phyloP scores from a whole-genome alignment of 1,140 invertebrate species.

The Temnothorax curvispinosus region DNA sequence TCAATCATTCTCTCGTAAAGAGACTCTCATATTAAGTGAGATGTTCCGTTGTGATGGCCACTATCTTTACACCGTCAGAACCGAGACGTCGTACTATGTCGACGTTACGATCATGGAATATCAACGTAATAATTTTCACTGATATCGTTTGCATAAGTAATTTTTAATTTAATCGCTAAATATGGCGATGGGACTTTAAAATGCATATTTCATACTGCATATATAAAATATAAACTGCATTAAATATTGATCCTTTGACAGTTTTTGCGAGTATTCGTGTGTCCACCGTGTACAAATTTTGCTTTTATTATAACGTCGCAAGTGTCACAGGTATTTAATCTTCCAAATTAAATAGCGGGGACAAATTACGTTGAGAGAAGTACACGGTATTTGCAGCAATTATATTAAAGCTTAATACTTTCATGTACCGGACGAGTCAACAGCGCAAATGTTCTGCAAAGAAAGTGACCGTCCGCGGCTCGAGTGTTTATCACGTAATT shows the following conservation, averaged over 20 bases:
- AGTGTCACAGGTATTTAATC: conserved; percentile 15
- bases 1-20: conserved; percentile 15
- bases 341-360: conserved; percentile 31
- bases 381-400: conserved; percentile 27
- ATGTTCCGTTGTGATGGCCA: neutral
- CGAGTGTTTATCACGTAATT: conserved; percentile 14
- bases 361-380: neutral
- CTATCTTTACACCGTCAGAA: neutral
- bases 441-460: conserved; percentile 15
- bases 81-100: neutral
- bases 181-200: neutral
- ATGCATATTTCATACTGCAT: neutral
- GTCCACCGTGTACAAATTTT: neutral
- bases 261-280: neutral
- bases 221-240: neutral
- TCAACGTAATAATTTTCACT: neutral
- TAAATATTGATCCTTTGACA: conserved; percentile 10
- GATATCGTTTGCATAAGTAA: neutral
- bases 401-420: conserved; percentile 53
- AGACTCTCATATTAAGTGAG: conserved; percentile 19
- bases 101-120: neutral
- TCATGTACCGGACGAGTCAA: conserved; percentile 27
- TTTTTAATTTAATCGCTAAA: neutral
- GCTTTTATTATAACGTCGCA: conserved; percentile 14
- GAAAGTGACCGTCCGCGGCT: neutral